phyloP scores from a whole-genome alignment of 2,113 vertebrate genomes.

The Passer domesticus region DNA sequence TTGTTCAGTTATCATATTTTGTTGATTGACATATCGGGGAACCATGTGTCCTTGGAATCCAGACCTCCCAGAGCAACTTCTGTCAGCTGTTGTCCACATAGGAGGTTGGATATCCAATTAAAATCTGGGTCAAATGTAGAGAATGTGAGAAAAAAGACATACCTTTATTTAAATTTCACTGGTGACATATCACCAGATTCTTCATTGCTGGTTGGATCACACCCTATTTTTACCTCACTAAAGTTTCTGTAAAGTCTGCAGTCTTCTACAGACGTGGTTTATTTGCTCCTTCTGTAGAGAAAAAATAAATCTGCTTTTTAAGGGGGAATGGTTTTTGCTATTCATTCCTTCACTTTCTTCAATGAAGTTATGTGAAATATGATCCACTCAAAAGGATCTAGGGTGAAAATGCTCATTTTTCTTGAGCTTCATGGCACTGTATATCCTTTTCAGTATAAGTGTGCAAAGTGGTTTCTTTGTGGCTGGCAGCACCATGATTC shows the following conservation, averaged over 20 bases:
- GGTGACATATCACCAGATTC: not conserved
- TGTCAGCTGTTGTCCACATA: not conserved
- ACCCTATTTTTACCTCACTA: not conserved
- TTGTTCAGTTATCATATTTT: not conserved
- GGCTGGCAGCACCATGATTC: not conserved
- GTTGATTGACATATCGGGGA: not conserved
- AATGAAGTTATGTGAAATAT: not conserved
- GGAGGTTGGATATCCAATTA: accelerated
- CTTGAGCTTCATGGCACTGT: not conserved
- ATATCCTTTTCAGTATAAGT: not conserved
- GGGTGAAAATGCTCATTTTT: not conserved
- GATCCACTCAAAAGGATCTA: not conserved
- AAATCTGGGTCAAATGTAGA: not conserved
- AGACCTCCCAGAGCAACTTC: not conserved
- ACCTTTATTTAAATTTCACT: not conserved
- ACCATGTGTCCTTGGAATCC: not conserved
- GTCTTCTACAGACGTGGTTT: not conserved
- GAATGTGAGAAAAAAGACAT: not conserved
- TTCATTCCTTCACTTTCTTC: not conserved
- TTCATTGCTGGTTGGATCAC: not conserved
- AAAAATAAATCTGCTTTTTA: not conserved
- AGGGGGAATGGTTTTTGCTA: not conserved
- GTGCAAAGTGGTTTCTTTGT: not conserved
- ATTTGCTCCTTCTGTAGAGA: not conserved
- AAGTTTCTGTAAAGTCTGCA: not conserved